phyloP scores from a whole-genome alignment of 2,888 invertebrate genomes.

The Dilophus febrilis region DNA sequence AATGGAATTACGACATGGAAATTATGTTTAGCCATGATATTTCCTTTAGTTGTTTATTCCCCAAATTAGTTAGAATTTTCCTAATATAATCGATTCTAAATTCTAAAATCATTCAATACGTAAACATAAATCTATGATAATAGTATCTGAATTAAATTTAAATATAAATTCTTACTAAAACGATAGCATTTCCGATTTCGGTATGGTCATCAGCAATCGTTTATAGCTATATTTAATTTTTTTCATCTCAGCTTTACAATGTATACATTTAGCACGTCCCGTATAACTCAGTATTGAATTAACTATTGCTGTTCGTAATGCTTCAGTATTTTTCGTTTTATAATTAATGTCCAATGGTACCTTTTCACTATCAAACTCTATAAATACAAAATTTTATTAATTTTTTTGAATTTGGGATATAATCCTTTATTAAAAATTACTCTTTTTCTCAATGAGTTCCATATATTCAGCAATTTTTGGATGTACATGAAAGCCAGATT shows the following conservation, averaged over 20 bases:
- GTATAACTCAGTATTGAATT: constrained; percentile 18
- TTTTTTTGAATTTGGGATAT: too few relatives aligned
- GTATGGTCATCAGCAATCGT: constrained; percentile 21
- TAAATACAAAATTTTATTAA: too few relatives aligned
- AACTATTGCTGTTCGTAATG: constrained; percentile 21
- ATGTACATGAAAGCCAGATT: constrained; percentile 23
- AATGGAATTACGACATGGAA: too few relatives aligned
- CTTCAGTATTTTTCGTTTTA: constrained; percentile 23
- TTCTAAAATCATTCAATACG: too few relatives aligned
- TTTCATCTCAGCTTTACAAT: constrained; percentile 20
- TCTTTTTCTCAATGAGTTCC: constrained; percentile 24
- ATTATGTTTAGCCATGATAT: too few relatives aligned
- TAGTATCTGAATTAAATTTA: too few relatives aligned
- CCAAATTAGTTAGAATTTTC: too few relatives aligned
- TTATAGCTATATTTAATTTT: constrained; percentile 21
- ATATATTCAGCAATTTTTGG: constrained; percentile 33
- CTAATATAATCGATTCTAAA: too few relatives aligned
- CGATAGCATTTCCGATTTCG: constrained; percentile 20
- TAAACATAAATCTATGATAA: too few relatives aligned
- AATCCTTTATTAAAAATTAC: too few relatives aligned
- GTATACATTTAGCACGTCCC: constrained; percentile 19
- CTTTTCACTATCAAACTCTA: too few relatives aligned
- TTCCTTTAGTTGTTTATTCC: too few relatives aligned
- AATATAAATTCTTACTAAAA: constrained; percentile 8
- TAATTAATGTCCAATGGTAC: constrained; percentile 4